Conservation (phyloP, 2,113 vertebrate species). For the Psephotus haematonotus region DNA sequence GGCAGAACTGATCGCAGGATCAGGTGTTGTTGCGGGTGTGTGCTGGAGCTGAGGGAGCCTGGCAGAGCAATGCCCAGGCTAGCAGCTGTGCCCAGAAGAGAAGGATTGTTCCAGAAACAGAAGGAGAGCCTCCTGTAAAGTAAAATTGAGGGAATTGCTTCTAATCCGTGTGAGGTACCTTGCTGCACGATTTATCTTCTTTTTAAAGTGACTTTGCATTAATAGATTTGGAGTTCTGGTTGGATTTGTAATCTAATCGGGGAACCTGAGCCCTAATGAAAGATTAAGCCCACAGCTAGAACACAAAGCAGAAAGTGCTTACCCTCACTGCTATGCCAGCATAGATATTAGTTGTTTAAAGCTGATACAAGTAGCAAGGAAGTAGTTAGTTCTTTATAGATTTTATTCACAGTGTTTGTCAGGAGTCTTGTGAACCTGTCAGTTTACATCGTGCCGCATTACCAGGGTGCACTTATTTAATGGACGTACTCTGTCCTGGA, state of each 20-base stretch:
- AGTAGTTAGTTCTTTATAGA: background rate
- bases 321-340: background rate
- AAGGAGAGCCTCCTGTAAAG: background rate
- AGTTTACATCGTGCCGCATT: background rate
- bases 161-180: background rate
- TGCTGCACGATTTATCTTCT: background rate
- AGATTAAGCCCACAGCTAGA: background rate
- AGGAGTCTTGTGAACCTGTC: background rate
- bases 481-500: background rate
- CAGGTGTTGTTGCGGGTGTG: slow-evolving; percentile 56
- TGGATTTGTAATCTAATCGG: slow-evolving; percentile 24
- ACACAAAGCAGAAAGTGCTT: background rate
- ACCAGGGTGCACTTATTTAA: background rate
- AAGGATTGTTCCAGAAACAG: slow-evolving; percentile 22
- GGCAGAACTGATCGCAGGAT: slow-evolving; percentile 21
- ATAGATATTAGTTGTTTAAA: background rate
- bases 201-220: background rate
- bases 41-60: background rate
- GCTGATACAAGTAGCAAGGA: background rate
- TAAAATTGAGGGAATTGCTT: background rate
- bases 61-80: background rate
- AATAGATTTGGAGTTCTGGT: background rate
- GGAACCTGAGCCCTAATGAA: slow-evolving; percentile 17
- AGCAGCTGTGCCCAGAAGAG: background rate
- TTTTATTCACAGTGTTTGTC: background rate